Evolutionary conservation across 2,113 vertebrate genomes (phyloP).

Genomic region (Proteles cristata): DNA sequence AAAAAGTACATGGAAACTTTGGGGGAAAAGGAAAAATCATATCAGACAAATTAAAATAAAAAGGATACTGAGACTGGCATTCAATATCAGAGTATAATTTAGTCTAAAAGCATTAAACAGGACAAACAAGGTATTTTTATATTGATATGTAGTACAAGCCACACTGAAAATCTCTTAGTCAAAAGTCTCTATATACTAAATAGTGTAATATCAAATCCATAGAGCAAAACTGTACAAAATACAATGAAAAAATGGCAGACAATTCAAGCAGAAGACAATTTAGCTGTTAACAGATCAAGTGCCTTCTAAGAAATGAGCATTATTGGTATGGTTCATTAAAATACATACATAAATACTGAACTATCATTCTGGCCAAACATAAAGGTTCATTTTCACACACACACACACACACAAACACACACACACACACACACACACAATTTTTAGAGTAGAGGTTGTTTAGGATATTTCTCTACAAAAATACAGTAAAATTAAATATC

Average conservation of each 20-base stretch:
- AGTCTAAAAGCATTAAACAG: neutral
- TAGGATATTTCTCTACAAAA: neutral
- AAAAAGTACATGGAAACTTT: neutral
- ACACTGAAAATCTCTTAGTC: neutral
- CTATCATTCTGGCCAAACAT: neutral
- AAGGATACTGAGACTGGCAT: neutral
- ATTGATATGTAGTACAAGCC: neutral
- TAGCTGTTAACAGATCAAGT: neutral
- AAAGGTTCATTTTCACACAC: neutral
- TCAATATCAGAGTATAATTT: neutral
- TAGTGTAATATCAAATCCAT: neutral
- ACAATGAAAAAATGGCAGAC: neutral
- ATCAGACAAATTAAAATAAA: neutral
- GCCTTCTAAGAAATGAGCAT: neutral
- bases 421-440: no score
- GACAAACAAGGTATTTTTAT: neutral
- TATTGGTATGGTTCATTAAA: neutral
- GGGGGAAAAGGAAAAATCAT: neutral
- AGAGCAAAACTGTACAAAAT: neutral
- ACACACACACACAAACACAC: no score
- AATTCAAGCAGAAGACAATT: neutral
- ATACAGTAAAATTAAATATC: neutral
- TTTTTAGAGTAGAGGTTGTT: neutral
- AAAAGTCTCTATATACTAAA: neutral
- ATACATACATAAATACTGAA: neutral